A percentile compares a stretch with the other conserved stretches of the same genome.
phyloP scores from a whole-genome alignment of 1,140 invertebrate species.

The Pentalonia nigronervosa region DNA sequence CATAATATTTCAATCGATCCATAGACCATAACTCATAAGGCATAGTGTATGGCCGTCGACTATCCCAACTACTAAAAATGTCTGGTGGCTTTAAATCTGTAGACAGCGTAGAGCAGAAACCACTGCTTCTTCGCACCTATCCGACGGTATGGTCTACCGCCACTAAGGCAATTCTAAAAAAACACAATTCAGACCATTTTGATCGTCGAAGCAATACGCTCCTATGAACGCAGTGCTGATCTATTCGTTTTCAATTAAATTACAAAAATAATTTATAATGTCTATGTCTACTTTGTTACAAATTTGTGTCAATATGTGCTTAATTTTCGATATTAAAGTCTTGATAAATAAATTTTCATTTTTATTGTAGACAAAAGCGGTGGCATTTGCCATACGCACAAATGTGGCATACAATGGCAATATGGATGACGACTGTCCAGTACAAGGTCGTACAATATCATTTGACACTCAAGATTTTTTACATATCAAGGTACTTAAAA shows the following conservation, averaged over 20 bases:
- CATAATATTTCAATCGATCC: not conserved
- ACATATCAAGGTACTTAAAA: slow-evolving; percentile 96
- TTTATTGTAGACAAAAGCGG: slow-evolving; percentile 87
- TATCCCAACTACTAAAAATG: not conserved
- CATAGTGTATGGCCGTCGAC: not conserved
- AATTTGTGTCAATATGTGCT: not conserved
- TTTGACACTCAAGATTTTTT: slow-evolving; percentile 97
- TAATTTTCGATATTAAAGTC: not conserved
- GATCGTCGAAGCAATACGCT: not conserved
- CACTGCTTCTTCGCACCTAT: not conserved
- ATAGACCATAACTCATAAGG: not conserved
- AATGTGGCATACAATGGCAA: slow-evolving; percentile 98
- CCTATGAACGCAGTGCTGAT: not conserved
- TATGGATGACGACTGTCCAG: slow-evolving; percentile 96
- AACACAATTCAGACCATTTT: not conserved
- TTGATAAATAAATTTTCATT: not conserved
- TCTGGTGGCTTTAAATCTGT: not conserved
- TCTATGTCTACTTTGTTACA: not conserved
- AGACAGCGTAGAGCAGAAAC: too few species aligned
- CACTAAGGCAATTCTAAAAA: not conserved
- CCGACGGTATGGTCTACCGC: not conserved
- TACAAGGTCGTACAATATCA: slow-evolving; percentile 95
- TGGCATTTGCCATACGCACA: slow-evolving; percentile 98
- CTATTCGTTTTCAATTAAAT: not conserved
- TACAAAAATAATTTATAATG: not conserved